Evolutionary conservation across 2,797 vertebrate genomes (phyloP), one percentile per base, ranked within the genome.

Genomic region (Sebastes matsubarae): DNA sequence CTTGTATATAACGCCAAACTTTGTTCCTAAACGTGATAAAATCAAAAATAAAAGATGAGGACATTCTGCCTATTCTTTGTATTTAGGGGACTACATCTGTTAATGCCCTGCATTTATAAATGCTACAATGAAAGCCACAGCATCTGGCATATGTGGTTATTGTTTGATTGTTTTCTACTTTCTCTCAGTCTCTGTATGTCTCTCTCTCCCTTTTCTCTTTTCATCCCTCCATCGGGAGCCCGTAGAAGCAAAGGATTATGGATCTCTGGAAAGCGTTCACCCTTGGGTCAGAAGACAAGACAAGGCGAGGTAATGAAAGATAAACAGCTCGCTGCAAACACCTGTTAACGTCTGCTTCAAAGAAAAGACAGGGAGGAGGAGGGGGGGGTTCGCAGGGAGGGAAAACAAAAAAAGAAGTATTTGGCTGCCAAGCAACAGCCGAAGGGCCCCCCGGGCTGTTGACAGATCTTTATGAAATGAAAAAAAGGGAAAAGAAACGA

Each of bases 381-480:
- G 82, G 18, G 46, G 32, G 58, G 87, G 84, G 65, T 74, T 86
- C 83, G 87, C 77, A 87, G 88, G 89, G 88, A 91, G 88, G 88
- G 89, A 93, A 93, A 94, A 94, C 93, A 92, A 94, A 92, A 94
- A 94, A 93, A 95, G 89, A 93, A 95, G 94, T 95, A 95, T 95
- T 94, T 93, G 94, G 95, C 95, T 96, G 95, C 95, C 95, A 95
- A 96, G 95, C 95, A 96, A 96, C 95, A 95, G 94, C 93, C 92
- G 73, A 95, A 95, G 93, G 94, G 91, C 95, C 94, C 95, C 95
- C 95, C 94, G 88, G 95, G 95, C 94, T 95, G 95, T 96, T 96
- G 96, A 96, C 95, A 96, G 95, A 96, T 96, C 95, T 96, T 96
- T 96, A 95, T 95, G 94, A 95, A 95, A 96, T 94, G 92, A 95